Evolutionary conservation across 1,140 invertebrate species (phyloP), one percentile per base, ranked within the genome.

Genomic region (Drosophila busckii): DNA sequence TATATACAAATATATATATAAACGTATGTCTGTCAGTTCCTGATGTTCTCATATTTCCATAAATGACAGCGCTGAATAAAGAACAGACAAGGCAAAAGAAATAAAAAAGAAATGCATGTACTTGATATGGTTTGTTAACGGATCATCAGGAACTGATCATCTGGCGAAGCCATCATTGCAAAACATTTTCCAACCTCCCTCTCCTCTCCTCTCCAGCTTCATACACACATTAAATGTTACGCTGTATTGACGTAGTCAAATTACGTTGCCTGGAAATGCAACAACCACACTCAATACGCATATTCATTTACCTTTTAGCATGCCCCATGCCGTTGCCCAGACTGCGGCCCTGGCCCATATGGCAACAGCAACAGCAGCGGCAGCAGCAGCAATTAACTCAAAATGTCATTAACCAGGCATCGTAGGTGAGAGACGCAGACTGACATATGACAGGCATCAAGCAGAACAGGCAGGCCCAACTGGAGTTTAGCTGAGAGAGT

Each of bases 371-470:
- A 20, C 19, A 53, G 42, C 37, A 8, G 22, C 16, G 26, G 31
- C 35, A 26, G 41, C 45, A 26, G 54, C 73, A 41, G 73, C 73
- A 80, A 80, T 82, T 82, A 80, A 80, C 75, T 82, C 48, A 73
- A 69, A 82, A 80, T 82, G 73, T 80, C 73, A 80, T 80, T 80
- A 80, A 66, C 68, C 75, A 80, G n/a, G 68, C 62, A 37, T 60
- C 50, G 73, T 80, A 80, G 75, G 75, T 65, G 75, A 69, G 68
- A 82, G 63, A 49, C 45, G 38, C 41, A 42, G 63, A 80, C 75
- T 82, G 75, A 82, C 75, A 82, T 82, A 80, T 82, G 75, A 82
- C 75, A 82, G 75, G 69, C 75, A 82, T 82, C 75, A 80, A 71
- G 67, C 61, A 44, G 50, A 16, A 32, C 29, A 34, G 62, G 37